These are phyloP conservation scores for Formicarius rufipectus DNA, from an alignment of 2,113 vertebrate species.

Conservation along the genomic window DNA sequence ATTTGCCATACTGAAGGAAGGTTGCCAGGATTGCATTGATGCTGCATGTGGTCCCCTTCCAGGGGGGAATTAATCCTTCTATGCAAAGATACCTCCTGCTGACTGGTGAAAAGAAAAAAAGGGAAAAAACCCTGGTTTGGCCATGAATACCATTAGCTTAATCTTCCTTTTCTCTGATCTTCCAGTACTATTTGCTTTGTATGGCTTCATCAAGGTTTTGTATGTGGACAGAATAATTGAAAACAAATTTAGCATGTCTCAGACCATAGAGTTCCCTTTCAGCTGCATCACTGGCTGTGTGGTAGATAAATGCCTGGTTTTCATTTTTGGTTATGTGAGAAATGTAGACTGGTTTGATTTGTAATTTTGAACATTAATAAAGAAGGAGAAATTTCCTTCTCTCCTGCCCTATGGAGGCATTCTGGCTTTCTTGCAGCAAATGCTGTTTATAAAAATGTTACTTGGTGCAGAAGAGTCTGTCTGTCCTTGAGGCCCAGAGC, in stretches of 20 bases:
- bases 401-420: background rate
- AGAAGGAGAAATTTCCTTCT: constrained; percentile 23
- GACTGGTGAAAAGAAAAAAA: constrained; percentile 18
- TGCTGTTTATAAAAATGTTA: background rate
- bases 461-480: background rate
- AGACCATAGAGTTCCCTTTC: constrained; percentile 61
- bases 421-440: constrained; percentile 28
- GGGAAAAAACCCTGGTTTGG: background rate
- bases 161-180: constrained; percentile 60
- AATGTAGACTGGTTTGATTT: constrained; percentile 69
- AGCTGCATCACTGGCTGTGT: constrained; percentile 41
- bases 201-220: constrained; percentile 66
- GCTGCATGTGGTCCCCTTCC: constrained; percentile 61
- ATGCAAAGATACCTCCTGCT: constrained; percentile 50
- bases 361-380: constrained; percentile 69
- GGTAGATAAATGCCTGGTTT: constrained; percentile 74
- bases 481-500: background rate
- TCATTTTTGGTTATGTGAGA: constrained; percentile 77
- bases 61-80: constrained; percentile 34
- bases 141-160: constrained; percentile 16
- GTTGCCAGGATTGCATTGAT: constrained; percentile 50
- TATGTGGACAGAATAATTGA: constrained; percentile 72
- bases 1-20: constrained; percentile 36
- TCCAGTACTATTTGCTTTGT: constrained; percentile 38
- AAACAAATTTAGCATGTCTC: constrained; percentile 74